phyloP scores from a whole-genome alignment of 1,140 invertebrate genomes.

The Hylaeus volcanicus region DNA sequence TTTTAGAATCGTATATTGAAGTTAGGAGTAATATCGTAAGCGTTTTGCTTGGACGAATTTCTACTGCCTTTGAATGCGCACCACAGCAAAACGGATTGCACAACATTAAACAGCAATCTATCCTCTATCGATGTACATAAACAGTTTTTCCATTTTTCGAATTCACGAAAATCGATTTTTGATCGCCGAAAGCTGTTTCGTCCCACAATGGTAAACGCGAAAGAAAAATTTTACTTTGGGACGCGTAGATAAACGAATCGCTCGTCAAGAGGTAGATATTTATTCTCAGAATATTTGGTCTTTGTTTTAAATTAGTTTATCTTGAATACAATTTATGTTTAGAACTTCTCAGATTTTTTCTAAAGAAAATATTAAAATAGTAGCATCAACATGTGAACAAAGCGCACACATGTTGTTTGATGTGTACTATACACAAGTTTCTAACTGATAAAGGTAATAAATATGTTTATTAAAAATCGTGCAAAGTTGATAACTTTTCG shows the following conservation, averaged over 20 bases:
- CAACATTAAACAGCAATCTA: too few species aligned
- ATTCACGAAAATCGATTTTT: too few species aligned
- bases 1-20: too few species aligned
- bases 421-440: background rate
- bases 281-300: conserved; percentile 29
- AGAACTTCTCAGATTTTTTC: background rate
- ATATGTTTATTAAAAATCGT: background rate
- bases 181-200: too few species aligned
- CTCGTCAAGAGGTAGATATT: conserved; percentile 24
- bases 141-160: too few species aligned
- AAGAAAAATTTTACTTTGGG: too few species aligned
- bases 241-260: background rate
- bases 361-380: background rate
- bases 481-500: conserved; percentile 5
- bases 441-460: background rate
- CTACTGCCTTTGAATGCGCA: too few species aligned
- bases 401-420: background rate
- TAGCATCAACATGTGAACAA: background rate
- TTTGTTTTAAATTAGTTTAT: background rate
- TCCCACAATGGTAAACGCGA: too few species aligned
- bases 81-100: too few species aligned
- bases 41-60: too few species aligned
- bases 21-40: too few species aligned
- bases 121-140: too few species aligned
- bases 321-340: background rate